Base-by-base conservation (phyloP, 2,797 vertebrate species). In the Microctenopoma stevenorrisi region DNA sequence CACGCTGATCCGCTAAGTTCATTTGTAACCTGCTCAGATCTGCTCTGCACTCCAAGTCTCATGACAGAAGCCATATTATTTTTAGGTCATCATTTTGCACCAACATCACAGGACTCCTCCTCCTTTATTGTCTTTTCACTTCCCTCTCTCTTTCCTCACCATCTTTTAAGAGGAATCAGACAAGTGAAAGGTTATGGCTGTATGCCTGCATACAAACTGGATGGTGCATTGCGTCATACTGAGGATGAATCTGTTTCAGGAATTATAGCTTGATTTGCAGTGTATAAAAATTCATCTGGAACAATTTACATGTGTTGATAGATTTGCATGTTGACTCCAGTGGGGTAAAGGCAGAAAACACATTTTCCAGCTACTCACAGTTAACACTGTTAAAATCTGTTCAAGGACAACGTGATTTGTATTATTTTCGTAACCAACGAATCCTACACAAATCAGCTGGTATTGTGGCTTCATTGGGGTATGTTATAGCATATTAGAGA, bases 1-100 rank as follows among this genome's bases (percentile, higher is more conserved):
- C 82, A 90, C 49, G 15, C 47, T 81, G 87, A 83, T 86, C 76
- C 79, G 82, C 77, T 76, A 76, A 79, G 76, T 87, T 88, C 50
- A 81, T 88, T 83, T 86, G 72, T 73, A 78, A 82, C 78, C 82
- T 70, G 58, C 73, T 84, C 79, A 62, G 71, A 80, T 82, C 64
- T 25, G 63, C 74, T 71, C 64, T 63, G 43, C 73, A 79, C 78
- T 82, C 72, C 42, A 46, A 57, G 78, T 85, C 76, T 84, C 68
- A 74, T 12, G 43, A 83, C 77, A 81, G 76, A 72, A 77, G 59
- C 61, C 30, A 35, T 78, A 67, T 86, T 88, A 88, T 81, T 86
- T 90, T 86, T 77, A 86, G 80, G 81, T 75, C 81, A 72, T 86
- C 73, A 63, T 64, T 81, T 87, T 5, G 26, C 55, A 48, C 62